Base-by-base conservation (phyloP, 1,140 invertebrate species). In the Drosophila sulfurigaster region DNA sequence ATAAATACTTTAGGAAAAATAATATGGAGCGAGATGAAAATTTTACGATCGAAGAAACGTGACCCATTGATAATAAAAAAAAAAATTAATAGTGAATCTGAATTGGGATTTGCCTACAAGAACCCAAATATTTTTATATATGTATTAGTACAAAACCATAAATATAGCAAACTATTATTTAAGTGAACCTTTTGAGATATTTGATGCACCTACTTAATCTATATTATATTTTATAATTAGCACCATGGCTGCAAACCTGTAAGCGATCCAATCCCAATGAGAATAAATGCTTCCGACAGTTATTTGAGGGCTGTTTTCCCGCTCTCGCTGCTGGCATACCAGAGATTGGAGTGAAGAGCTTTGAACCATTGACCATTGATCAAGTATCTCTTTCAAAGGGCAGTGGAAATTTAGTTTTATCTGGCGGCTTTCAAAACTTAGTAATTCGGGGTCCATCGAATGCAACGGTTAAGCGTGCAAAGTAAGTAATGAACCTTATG, bases 401-500 rank as follows among this genome's bases (percentile, higher is more conserved):
- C 3, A 93, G 92, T 38, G 93, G 93, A 1, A 92, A 93, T 38
- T 74, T 94, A 16, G 92, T 93, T 20, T 69, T 94, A 0, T 60
- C 92, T 3, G 93, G 93, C 0, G 93, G 92, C 43, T 94, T 94
- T 78, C 92, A 92, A 51, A 91, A 94, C 58, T 75, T 94, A 4
- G 76, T 93, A 2, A 92, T 93, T 32, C 91, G 93, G 11, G 93
- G 93, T 3, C 93, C 93, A 5, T 94, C 93, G 30, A 94, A 94
- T 77, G 82, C 92, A 8, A 92, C 92, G 3, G 92, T 93, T n/a
- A 70, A 64, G 1, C 58, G 78, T 35, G 92, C 92, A 11, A 87
- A 73, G 88, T 92, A 73, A 73, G 59, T 74, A 35, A 15, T 5
- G 8, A 46, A 56, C 6, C 20, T 2, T 1, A 10, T 30, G 3